Conservation (phyloP, 2,797 vertebrate species). For the Synaphobranchus kaupii region DNA sequence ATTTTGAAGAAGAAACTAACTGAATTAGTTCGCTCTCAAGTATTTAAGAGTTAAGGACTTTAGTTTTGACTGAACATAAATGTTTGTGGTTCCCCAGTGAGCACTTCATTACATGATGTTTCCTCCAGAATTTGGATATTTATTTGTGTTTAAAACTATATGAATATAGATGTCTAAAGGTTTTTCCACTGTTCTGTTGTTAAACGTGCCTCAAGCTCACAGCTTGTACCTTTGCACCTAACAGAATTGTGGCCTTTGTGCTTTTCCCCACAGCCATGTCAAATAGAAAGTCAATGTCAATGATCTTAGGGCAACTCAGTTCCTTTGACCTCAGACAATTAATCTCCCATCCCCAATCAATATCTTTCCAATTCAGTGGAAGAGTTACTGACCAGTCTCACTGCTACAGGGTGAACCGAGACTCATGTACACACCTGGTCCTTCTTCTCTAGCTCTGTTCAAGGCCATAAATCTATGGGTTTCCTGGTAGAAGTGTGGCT, state of each 20-base stretch:
- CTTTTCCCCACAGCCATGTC: not conserved
- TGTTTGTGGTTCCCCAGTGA: not conserved
- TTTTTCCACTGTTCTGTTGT: not conserved
- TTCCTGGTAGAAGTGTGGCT: not conserved
- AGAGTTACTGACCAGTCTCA: not conserved
- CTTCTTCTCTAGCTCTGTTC: not conserved
- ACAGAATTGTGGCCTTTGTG: conserved; percentile 9
- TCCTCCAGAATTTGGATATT: not conserved
- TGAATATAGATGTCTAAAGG: not conserved
- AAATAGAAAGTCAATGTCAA: not conserved
- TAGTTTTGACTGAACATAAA: not conserved
- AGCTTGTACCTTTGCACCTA: too few species aligned
- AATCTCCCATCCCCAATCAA: not conserved
- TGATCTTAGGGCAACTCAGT: not conserved
- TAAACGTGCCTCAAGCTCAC: too few species aligned
- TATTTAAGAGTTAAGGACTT: not conserved
- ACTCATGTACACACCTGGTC: not conserved
- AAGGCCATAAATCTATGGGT: not conserved
- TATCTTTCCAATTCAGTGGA: not conserved
- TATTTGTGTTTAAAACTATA: not conserved
- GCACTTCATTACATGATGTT: not conserved
- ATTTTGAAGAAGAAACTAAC: too few species aligned
- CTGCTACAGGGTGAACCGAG: not conserved
- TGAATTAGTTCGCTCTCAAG: too few species aligned
- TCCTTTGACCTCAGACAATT: not conserved